Evolutionary conservation across 2,113 vertebrate genomes (phyloP), one percentile per base, ranked within the genome.

Genomic region (Saguinus imperator): DNA sequence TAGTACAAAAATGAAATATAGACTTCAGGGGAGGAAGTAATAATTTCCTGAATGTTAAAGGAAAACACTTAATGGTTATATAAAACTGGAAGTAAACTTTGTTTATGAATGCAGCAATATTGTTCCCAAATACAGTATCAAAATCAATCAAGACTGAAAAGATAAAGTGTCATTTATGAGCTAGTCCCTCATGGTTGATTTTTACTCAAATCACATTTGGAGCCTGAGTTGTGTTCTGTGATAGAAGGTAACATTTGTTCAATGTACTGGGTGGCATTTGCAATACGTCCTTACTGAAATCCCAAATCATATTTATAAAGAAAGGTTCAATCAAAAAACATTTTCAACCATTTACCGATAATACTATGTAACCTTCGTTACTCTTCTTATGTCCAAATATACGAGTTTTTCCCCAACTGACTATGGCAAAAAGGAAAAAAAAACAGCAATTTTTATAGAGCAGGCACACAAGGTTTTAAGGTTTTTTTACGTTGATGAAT

Each of bases 251-350:
- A 83, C 29, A 93, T 96, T 98, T 98, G 50, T 40, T 64, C 87
- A 97, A 95, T 76, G 20, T 82, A 35, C 81, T 81, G 48, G 8
- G 8, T 96, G 85, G 58, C 68, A 96, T 95, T 97, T 98, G 83
- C 87, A 97, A 86, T 82, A 93, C 73, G 45, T 48, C 43, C 64
- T 96, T 73, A 45, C 35, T 91, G 86, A 94, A 97, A 94, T 97
- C 82, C 87, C 91, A 97, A 97, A 97, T 92, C 48, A 37, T 87
- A 98, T 98, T 98, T 97, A 89, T 91, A 97, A 97, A 97, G 89
- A 86, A 94, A 97, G 25, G 20, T 83, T 98, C 83, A 89, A 64
- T 96, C 93, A 91, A 82, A 93, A 98, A 27, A 70, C 2, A 87
- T 87, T 97, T 98, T 94, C 87, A 91, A 50, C 3, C 21, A 29